Evolutionary conservation across 2,797 vertebrate genomes (phyloP).

Genomic region (Psittacula derbiana): DNA sequence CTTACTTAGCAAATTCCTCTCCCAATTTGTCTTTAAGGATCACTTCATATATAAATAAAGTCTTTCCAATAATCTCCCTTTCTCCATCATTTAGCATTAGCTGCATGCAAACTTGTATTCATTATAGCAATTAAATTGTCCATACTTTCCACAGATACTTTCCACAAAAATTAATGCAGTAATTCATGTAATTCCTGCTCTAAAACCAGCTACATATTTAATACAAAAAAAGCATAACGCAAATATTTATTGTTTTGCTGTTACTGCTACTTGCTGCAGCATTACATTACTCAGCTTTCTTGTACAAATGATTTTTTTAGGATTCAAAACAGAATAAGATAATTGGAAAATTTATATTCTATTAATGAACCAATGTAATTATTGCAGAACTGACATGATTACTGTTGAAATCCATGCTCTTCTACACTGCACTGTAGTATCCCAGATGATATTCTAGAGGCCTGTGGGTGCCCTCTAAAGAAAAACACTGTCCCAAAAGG

Average conservation of each 20-base stretch:
- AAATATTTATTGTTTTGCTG: not conserved
- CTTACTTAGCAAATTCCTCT: conserved; percentile 1
- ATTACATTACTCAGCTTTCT: not conserved
- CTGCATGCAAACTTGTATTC: not conserved
- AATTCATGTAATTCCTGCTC: not conserved
- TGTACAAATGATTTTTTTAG: not conserved
- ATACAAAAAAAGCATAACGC: not conserved
- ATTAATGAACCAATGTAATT: not conserved
- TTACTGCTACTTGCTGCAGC: not conserved
- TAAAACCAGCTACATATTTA: not conserved
- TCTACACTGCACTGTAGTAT: not conserved
- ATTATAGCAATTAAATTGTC: not conserved
- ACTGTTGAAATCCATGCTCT: not conserved
- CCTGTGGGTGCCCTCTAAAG: not conserved
- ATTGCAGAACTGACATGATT: not conserved
- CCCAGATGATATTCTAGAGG: not conserved
- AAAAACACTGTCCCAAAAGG: not conserved
- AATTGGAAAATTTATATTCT: not conserved
- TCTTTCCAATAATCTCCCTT: not conserved
- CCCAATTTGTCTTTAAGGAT: not conserved
- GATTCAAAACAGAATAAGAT: not conserved
- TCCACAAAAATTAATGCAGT: conserved; percentile 5
- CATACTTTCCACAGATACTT: not conserved
- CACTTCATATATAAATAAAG: not conserved
- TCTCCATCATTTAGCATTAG: not conserved